Evolutionary conservation across 2,797 vertebrate species (phyloP), one percentile per base, ranked within the genome.

Genomic region (Catostomus latipinnis): DNA sequence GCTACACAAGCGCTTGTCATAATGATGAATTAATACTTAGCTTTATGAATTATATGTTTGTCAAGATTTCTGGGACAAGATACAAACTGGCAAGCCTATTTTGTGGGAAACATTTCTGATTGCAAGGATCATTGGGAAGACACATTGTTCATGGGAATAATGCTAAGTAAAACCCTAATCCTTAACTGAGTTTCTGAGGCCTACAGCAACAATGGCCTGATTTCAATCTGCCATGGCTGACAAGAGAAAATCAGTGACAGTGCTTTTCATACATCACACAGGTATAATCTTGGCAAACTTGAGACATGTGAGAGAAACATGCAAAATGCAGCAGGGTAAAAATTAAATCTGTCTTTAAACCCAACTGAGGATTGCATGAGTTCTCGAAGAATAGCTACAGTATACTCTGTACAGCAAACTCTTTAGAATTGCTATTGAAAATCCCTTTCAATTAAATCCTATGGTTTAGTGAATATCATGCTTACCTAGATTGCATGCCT

Each of bases 401-500:
- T 34, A 34, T 34, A 34, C 34, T 34, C 34, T 34, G 34, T 34
- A 34, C 34, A 34, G 34, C 34, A 34, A 34, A 34, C 4, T 1
- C 34, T 34, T 34, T 34, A 34, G 34, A 34, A 34, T 4, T 34
- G 34, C 34, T 34, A 34, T 34, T 34, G 34, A 34, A 34, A 34
- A 34, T 34, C 34, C 34, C 34, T 34, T 34, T 34, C 34, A 34
- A 34, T 34, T 2, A 34, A 34, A 34, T 34, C 34, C 34, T 3
- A 34, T 34, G 34, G 34, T 34, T 34, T 34, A 34, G 34, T 34
- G 34, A 34, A n/a, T 68, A 12, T 52, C 34, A 6, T 10, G 91
- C 96, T 95, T 89, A 99, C 98, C 98, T 85, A 99, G 95, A 94
- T 98, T 98, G 91, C 98, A 99, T 71, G 97, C 98, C 93, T 99